These are phyloP conservation scores for Diglossa cyanea DNA, from an alignment of 2,797 vertebrate species.

Conservation along the genomic window DNA sequence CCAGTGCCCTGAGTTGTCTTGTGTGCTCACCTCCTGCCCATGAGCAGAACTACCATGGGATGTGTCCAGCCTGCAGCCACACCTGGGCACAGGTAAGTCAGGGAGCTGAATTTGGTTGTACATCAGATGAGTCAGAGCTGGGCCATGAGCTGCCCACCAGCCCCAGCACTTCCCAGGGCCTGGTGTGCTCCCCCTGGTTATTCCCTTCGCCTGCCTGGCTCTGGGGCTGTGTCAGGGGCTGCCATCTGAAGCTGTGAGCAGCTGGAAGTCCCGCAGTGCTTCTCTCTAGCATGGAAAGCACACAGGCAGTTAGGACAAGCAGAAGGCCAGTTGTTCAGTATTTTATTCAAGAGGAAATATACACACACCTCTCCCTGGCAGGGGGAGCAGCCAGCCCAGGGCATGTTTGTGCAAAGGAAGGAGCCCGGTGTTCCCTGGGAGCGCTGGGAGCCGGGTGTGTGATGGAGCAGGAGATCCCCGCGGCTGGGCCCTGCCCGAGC, in stretches of 20 bases:
- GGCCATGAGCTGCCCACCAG: background rate
- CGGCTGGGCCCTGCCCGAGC: background rate
- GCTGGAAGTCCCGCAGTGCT: background rate
- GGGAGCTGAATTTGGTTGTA: background rate
- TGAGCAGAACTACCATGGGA: background rate
- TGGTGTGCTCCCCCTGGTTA: background rate
- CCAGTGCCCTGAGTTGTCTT: background rate
- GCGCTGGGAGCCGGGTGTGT: conserved; percentile 9
- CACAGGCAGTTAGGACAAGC: background rate
- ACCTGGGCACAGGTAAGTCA: background rate
- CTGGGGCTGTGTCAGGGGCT: background rate
- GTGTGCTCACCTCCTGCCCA: background rate
- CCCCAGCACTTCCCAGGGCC: background rate
- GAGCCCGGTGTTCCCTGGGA: conserved; percentile 32
- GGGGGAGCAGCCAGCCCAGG: background rate
- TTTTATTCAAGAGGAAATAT: conserved; percentile 63
- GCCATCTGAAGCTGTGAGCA: fast-evolving
- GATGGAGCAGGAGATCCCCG: conserved; percentile 28
- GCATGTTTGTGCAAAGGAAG: conserved; percentile 65
- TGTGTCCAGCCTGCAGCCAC: background rate
- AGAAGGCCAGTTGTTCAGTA: background rate
- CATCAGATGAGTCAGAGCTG: background rate
- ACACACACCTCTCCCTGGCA: conserved; percentile 31
- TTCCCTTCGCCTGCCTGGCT: background rate
- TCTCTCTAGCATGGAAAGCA: background rate